phyloP scores from a whole-genome alignment of 2,797 vertebrate species.

The Pogoniulus pusillus region DNA sequence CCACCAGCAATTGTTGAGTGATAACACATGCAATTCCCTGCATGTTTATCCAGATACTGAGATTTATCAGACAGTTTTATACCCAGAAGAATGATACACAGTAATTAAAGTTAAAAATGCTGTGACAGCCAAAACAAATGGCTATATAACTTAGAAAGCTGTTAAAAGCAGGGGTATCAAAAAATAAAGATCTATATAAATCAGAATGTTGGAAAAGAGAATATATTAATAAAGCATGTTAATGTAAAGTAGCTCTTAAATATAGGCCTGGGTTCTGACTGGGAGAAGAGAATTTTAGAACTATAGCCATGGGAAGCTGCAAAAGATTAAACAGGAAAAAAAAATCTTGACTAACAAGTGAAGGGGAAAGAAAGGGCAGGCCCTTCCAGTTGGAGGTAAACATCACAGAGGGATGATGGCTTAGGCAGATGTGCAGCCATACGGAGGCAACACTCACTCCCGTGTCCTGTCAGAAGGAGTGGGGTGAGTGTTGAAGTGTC shows the following conservation, averaged over 20 bases:
- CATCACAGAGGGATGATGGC: not conserved
- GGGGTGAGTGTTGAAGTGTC: not conserved
- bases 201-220: conserved; percentile 61
- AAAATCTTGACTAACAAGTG: not conserved
- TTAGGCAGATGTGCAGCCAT: fast-evolving
- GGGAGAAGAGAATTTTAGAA: conserved; percentile 23
- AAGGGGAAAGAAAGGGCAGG: not conserved
- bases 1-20: conserved; percentile 65
- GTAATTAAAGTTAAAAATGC: conserved; percentile 79
- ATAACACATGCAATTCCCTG: conserved; percentile 65
- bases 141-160: conserved; percentile 76
- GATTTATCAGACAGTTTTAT: conserved; percentile 78
- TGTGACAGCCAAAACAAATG: conserved; percentile 75
- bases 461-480: not conserved
- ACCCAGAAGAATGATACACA: conserved; percentile 67
- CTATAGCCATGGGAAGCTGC: not conserved
- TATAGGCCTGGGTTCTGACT: conserved; percentile 38
- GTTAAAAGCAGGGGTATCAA: conserved; percentile 60
- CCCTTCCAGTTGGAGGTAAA: not conserved
- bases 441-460: not conserved
- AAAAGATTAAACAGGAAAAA: not conserved
- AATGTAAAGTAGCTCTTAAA: conserved; percentile 55
- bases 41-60: conserved; percentile 70
- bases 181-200: conserved; percentile 75
- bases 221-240: conserved; percentile 60